Evolutionary conservation across 2,113 vertebrate species (phyloP), one percentile per base, ranked within the genome.

Genomic region (Mustelus asterias): DNA sequence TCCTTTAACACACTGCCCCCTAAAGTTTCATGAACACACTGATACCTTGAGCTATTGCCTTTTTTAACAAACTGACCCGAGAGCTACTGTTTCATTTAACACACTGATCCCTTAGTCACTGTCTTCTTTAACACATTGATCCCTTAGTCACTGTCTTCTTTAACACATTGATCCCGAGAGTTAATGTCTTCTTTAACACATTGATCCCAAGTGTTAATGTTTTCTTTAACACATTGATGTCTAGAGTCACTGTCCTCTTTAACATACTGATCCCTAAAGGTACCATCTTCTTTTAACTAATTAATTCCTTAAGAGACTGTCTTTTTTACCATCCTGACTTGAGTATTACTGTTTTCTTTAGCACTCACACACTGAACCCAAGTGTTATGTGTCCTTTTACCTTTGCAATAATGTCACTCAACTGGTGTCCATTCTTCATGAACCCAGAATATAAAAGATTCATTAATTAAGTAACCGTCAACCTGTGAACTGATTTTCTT

Each of bases 81-180:
- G 76, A 13, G 29, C 14, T 29, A 76, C 6, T 29, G 26, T 9
- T 22, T 24, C 20, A 1, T 70, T 70, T 26, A 70, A 18, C 20
- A 24, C 72, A 76, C 72, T 76, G 72, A 29, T 10, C 1, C 7
- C 7, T 29, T 26, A 76, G 72, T 33, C 29, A 29, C 22, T 22
- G 69, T 24, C 69, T 24, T 24, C 6, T 70, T n/a, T n/a, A n/a
- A n/a, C n/a, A n/a, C n/a, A n/a, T n/a, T n/a, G n/a, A n/a, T n/a
- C n/a, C 24, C 6, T 7, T 70, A 67, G 2, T 8, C 58, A 67
- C 65, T 67, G 18, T 18, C 65, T 20, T 20, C 26, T 76, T 14
- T 60, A 69, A 48, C 67, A 94, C 37, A 0, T 3, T 93, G 26
- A 99, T 99, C 97, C 98, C 96, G 98, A 97, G 0, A 88, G 98